Percentiles rank a stretch among this genome's conserved stretches.
Conservation (phyloP, 2,113 vertebrate genomes). For the Engystomops pustulosus region DNA sequence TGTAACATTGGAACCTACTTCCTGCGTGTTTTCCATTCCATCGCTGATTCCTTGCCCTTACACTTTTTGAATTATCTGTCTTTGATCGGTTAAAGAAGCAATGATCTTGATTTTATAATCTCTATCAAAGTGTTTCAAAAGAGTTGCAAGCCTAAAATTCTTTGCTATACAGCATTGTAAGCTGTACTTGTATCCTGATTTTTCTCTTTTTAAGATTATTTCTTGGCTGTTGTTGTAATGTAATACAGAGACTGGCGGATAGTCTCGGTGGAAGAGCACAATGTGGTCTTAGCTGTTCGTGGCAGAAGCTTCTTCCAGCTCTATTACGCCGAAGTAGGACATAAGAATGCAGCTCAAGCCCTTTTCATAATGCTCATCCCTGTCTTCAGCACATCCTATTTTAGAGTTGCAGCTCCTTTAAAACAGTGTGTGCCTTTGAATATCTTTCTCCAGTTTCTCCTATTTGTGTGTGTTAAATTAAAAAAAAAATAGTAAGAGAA, state of each 20-base stretch:
- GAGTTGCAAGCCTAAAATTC: no score
- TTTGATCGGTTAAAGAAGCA: no score
- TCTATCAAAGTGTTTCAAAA: no score
- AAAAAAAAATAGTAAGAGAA: not conserved
- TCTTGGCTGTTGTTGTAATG: not conserved
- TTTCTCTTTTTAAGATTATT: constrained; percentile 17
- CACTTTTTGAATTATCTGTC: no score
- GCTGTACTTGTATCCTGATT: no score
- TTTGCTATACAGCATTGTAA: no score
- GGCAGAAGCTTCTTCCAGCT: not conserved
- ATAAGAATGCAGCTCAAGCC: constrained; percentile 6
- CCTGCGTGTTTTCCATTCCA: no score
- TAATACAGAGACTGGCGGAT: not conserved
- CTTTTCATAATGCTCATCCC: not conserved
- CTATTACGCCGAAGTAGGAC: constrained; percentile 1
- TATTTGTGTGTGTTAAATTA: not conserved
- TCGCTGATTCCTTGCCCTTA: no score
- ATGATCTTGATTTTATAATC: no score
- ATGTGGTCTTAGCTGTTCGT: constrained; percentile 2
- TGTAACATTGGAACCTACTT: no score
- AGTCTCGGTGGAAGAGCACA: constrained; percentile 13
- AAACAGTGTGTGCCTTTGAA: not conserved
- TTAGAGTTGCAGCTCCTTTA: constrained; percentile 6
- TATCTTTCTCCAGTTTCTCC: not conserved
- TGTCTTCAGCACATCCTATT: constrained; percentile 1